Base-by-base conservation (phyloP, 2,113 vertebrate species). In the Genyomyrus donnyi region DNA sequence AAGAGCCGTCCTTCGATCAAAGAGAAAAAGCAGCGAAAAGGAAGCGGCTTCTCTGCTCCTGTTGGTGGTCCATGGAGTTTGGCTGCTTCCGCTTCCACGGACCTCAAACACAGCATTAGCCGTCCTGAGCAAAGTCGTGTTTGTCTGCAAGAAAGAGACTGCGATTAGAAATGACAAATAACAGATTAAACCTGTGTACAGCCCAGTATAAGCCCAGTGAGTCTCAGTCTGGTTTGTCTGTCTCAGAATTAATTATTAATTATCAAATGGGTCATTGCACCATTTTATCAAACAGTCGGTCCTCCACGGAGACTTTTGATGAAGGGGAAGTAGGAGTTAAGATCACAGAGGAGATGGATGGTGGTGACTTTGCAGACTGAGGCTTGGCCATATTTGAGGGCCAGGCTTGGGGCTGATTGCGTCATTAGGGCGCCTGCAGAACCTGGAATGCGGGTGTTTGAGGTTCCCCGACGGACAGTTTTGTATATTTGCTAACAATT, bases 391-490 rank as follows among this genome's bases (percentile, higher is more conserved):
- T 52, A 15, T 27, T 13, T 27, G 42, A 17, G 13, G 27, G 24
- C 7, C 15, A 21, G 3, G 8, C 24, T 3, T 31, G 49, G 5
- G 15, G 48, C 5, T 56, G 85, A 31, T 31, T 86, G 46, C 15
- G 27, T 19, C 19, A 52, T 85, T 2, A 39, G 70, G 70, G 35
- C 3, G 0, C 31, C 31, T 77, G 19, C 39, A n/a, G 58, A 27
- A 27, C 13, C 88, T 31, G 46, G 39, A 70, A n/a, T 4, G 9
- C 35, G 95, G 95, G 95, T 95, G 96, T 95, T 95, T 97, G 95
- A 95, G 95, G 95, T 96, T 95, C 93, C 91, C 93, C 92, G 93
- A 62, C 93, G 92, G 93, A 94, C 19, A 1, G 35, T 50, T 48
- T 53, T 87, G 48, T 53, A 19, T 52, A 52, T 50, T 49, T 87